Conservation (phyloP, 1,140 invertebrate species). For the Rhynchophorus ferrugineus region DNA sequence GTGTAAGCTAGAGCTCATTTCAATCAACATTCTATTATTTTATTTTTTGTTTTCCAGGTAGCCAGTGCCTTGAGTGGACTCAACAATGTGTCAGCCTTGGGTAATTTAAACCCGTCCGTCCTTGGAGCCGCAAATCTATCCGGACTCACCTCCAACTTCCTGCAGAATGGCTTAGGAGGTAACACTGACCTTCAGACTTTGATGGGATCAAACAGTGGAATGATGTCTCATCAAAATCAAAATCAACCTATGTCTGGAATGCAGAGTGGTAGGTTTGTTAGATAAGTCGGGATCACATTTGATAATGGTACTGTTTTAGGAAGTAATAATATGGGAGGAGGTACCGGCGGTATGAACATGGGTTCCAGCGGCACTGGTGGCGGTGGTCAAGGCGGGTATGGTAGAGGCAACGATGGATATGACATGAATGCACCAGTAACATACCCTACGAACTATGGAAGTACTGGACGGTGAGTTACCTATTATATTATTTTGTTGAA, state of each 20-base stretch:
- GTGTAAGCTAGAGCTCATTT: constrained; percentile 26
- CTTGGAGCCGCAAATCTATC: constrained; percentile 34
- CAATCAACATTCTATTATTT: constrained; percentile 21
- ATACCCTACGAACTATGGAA: constrained; percentile 19
- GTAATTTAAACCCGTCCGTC: constrained; percentile 25
- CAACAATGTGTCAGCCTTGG: constrained; percentile 26
- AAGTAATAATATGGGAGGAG: constrained; percentile 13
- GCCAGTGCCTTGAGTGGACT: constrained; percentile 28
- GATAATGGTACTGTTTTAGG: too few relatives aligned
- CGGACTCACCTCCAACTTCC: constrained; percentile 31
- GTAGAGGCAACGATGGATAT: constrained; percentile 33
- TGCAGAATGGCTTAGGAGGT: constrained; percentile 31
- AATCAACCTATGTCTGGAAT: too few relatives aligned
- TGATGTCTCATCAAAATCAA: constrained; percentile 29
- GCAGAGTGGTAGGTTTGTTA: too few relatives aligned
- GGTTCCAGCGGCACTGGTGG: constrained; percentile 27
- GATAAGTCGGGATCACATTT: too few relatives aligned
- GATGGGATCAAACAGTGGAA: constrained; percentile 29
- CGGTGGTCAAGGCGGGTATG: constrained; percentile 18
- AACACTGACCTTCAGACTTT: constrained; percentile 32
- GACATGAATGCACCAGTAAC: constrained; percentile 22
- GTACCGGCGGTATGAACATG: constrained; percentile 37
- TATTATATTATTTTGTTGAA: neutral
- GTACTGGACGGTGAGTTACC: constrained; percentile 12
- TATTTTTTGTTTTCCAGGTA: constrained; percentile 12